These are phyloP conservation scores for Ctenodactylus gundi DNA, from an alignment of 2,113 vertebrate genomes.

Conservation along the genomic window DNA sequence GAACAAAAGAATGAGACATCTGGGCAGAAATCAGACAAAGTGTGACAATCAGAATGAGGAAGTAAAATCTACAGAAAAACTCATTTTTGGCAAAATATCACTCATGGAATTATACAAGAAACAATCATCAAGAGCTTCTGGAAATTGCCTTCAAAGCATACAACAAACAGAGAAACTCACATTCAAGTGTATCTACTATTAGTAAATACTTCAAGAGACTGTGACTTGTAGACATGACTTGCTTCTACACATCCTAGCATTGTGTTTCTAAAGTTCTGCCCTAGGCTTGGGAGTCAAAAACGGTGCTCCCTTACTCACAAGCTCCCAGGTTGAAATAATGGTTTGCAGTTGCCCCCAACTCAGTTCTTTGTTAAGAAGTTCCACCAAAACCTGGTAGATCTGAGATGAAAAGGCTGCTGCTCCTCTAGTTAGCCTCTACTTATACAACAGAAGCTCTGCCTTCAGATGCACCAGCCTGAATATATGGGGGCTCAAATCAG, in stretches of 20 bases:
- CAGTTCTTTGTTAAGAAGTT: neutral
- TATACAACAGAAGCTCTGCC: neutral
- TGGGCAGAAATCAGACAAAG: neutral
- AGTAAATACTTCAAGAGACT: neutral
- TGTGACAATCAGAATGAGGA: neutral
- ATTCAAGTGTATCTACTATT: neutral
- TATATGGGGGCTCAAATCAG: neutral
- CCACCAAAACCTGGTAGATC: too few species aligned
- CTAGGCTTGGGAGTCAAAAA: neutral
- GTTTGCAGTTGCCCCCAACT: fast-evolving
- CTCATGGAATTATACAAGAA: neutral
- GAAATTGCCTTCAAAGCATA: neutral
- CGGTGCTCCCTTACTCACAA: neutral
- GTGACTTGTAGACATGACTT: neutral
- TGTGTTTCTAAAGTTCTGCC: neutral
- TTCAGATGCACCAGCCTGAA: neutral
- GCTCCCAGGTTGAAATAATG: neutral
- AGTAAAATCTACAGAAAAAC: neutral
- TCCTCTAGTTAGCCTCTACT: neutral
- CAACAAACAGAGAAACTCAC: neutral
- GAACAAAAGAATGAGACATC: neutral
- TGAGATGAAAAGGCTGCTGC: neutral
- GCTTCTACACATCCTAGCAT: neutral
- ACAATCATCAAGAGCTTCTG: neutral
- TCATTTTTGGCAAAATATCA: neutral